A percentile compares a stretch with the other conserved stretches of the same genome.
phyloP scores from a whole-genome alignment of 2,113 vertebrate genomes.

The Catharus minimus region DNA sequence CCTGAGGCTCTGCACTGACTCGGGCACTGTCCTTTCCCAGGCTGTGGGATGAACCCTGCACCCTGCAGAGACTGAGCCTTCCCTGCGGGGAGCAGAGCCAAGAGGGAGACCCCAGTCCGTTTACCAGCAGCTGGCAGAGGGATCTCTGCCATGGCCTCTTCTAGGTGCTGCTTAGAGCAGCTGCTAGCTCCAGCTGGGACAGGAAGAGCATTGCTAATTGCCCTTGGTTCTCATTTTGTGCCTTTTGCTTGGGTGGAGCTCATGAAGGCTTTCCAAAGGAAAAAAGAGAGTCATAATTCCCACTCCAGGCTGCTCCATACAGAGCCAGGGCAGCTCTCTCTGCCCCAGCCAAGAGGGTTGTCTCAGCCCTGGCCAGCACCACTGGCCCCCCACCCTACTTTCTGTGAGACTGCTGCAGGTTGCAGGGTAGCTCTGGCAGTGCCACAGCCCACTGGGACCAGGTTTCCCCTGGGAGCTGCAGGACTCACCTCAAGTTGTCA shows the following conservation, averaged over 20 bases:
- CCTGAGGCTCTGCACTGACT: not conserved
- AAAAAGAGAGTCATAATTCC: not conserved
- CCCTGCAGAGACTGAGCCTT: not conserved
- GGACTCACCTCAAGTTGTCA: not conserved
- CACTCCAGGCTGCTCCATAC: not conserved
- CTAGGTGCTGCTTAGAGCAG: not conserved
- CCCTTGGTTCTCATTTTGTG: not conserved
- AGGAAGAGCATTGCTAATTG: not conserved
- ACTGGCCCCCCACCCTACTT: fast-evolving
- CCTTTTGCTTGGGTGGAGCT: not conserved
- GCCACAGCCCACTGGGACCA: fast-evolving
- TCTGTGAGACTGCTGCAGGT: not conserved
- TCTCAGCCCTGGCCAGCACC: fast-evolving
- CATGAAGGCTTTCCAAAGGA: not conserved
- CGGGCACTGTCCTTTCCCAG: not conserved
- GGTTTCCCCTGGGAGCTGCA: not conserved
- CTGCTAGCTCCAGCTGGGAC: not conserved
- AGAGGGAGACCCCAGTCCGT: not conserved
- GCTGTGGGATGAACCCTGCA: not conserved
- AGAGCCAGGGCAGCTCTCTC: not conserved
- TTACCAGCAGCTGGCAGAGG: fast-evolving
- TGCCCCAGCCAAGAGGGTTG: not conserved
- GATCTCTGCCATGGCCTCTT: not conserved
- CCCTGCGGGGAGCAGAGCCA: fast-evolving
- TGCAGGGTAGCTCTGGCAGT: fast-evolving